Evolutionary conservation across 2,797 vertebrate genomes (phyloP).

Genomic region (Synaphobranchus kaupii): DNA sequence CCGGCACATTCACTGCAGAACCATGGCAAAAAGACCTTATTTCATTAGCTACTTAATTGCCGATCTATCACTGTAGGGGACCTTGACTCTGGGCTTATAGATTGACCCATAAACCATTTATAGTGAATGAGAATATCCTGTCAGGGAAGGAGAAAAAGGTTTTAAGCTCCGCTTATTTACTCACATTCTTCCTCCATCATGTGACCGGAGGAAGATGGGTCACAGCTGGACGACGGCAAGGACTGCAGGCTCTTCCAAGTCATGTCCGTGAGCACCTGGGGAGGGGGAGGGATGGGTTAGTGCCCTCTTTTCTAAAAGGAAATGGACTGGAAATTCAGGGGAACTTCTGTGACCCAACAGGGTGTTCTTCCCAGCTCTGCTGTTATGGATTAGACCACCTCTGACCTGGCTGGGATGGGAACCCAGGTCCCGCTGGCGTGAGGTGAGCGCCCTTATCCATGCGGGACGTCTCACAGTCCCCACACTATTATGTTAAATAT

Average conservation of each 20-base stretch:
- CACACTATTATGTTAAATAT: slow-evolving; percentile 37
- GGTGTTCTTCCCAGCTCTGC: slow-evolving; percentile 33
- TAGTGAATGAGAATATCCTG: neutral
- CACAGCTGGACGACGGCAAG: neutral
- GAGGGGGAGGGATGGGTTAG: neutral
- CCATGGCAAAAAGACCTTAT: neutral
- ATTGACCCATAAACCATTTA: neutral
- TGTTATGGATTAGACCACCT: slow-evolving; percentile 37
- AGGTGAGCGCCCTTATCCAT: slow-evolving; percentile 20
- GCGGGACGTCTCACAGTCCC: neutral
- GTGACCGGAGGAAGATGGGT: neutral
- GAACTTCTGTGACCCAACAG: slow-evolving; percentile 19
- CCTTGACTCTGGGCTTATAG: neutral
- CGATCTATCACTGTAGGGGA: slow-evolving; percentile 12
- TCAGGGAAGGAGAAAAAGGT: neutral
- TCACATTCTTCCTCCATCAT: neutral
- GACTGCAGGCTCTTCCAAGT: neutral
- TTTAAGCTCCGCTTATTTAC: neutral
- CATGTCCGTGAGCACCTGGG: neutral
- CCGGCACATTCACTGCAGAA: neutral
- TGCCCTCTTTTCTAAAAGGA: neutral
- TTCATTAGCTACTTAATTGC: slow-evolving; percentile 18
- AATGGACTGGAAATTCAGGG: neutral
- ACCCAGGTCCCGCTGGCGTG: slow-evolving; percentile 24
- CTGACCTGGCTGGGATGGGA: slow-evolving; percentile 32